Percentiles rank a stretch among this genome's conserved stretches.
phyloP scores from a whole-genome alignment of 2,113 vertebrate species.

The Oncorhynchus keta region DNA sequence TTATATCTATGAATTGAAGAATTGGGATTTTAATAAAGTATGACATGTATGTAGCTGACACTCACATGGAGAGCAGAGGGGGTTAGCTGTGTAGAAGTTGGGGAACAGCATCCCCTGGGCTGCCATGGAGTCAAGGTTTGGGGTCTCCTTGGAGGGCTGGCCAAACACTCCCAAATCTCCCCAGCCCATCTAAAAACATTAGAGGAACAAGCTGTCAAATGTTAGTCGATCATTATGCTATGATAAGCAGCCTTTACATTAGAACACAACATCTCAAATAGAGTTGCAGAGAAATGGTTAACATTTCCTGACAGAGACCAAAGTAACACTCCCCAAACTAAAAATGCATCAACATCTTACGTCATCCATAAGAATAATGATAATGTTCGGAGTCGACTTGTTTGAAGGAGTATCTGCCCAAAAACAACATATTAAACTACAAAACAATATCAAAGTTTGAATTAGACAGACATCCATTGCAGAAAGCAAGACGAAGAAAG shows the following conservation, averaged over 20 bases:
- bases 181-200: conserved; percentile 90
- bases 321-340: not conserved
- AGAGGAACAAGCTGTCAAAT: conserved; percentile 1
- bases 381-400: conserved; percentile 79
- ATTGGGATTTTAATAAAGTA: not conserved
- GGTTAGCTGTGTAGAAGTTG: conserved; percentile 93
- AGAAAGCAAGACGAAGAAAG: no score
- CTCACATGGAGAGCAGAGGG: conserved; percentile 96
- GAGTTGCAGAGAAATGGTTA: no score
- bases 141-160: conserved; percentile 93
- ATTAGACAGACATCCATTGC: not conserved
- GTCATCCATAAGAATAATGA: conserved; percentile 97
- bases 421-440: conserved; percentile 42
- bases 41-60: conserved; percentile 32
- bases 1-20: not conserved
- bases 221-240: not conserved
- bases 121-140: conserved; percentile 92
- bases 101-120: conserved; percentile 88
- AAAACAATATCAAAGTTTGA: conserved; percentile 28
- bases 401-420: conserved; percentile 24
- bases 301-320: no score
- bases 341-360: conserved; percentile 71
- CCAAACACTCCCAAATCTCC: conserved; percentile 91
- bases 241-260: not conserved
- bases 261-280: no score